Evolutionary conservation across 2,797 vertebrate genomes (phyloP), one percentile per base, ranked within the genome.

Genomic region (Xiphophorus birchmanni): DNA sequence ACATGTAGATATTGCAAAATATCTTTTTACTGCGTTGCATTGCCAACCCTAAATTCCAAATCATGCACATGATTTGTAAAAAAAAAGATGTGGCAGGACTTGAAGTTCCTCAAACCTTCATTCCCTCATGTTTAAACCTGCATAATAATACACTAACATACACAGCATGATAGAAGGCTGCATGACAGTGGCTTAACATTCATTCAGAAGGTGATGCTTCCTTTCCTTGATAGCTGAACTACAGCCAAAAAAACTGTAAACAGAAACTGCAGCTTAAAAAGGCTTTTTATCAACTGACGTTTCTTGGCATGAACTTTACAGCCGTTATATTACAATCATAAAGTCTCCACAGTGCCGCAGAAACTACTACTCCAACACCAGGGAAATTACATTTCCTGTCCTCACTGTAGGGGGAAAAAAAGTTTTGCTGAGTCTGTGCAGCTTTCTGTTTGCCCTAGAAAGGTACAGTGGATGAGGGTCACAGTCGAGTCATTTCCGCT

Each of bases 401-500:
- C 69, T 74, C 63, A 23, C 60, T 4, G 1, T 87, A 76, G 58
- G 21, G 21, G 4, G 21, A 9, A 52, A 52, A 21, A 40, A 37
- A 54, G 44, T 45, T 88, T 85, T 88, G 82, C 87, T 82, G 84
- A 89, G 73, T 89, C 40, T 77, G 52, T 84, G 84, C 79, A 54
- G 75, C 47, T 86, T 91, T 73, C 75, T 87, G 84, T 91, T 88
- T 93, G 88, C 81, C 75, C 58, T 50, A 29, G 65, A 23, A 23
- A 88, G 72, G 76, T 81, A 74, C 50, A 82, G 76, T 74, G 56
- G 76, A 78, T 58, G 80, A 80, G 84, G 91, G 88, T 91, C 83
- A 91, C 63, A 72, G 74, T 83, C 83, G 83, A 90, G 88, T 82
- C 81, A 88, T 89, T 95, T 94, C 90, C 82, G 71, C 88, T 91